These are phyloP conservation scores for Xyliphius kryptos DNA, from an alignment of 2,113 vertebrate genomes.

Conservation along the genomic window DNA sequence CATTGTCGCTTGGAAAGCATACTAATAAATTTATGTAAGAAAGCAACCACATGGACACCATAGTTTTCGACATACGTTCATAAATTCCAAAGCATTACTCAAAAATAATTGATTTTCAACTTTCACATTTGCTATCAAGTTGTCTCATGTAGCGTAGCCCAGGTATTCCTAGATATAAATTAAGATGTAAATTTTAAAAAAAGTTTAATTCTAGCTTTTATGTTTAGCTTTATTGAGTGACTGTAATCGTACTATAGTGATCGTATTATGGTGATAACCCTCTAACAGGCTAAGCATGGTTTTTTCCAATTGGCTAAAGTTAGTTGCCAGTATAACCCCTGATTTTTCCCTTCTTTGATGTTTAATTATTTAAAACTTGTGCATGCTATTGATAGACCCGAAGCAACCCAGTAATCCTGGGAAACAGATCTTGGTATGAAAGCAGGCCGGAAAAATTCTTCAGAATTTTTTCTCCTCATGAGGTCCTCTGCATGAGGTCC, in stretches of 20 bases:
- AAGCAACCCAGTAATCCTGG: constrained; percentile 31
- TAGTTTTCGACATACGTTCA: too few species aligned
- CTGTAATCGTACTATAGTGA: not conserved
- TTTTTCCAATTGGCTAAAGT: not conserved
- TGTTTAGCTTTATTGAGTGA: constrained; percentile 6
- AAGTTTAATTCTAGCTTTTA: not conserved
- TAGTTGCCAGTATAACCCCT: not conserved
- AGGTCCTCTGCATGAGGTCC: constrained; percentile 21
- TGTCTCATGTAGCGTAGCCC: too few species aligned
- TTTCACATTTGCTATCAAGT: too few species aligned
- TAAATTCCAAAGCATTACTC: too few species aligned
- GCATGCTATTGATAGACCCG: constrained; percentile 35
- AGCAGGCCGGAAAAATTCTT: constrained; percentile 28
- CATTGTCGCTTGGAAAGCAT: too few species aligned
- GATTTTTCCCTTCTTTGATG: constrained; percentile 34
- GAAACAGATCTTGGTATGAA: constrained; percentile 33
- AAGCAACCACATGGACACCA: too few species aligned
- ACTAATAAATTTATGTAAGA: too few species aligned
- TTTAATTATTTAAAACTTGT: constrained; percentile 1
- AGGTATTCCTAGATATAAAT: too few species aligned
- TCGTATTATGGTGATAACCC: not conserved
- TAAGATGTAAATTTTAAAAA: too few species aligned
- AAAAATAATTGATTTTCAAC: too few species aligned
- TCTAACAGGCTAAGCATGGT: not conserved
- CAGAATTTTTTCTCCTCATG: constrained; percentile 1